phyloP scores from a whole-genome alignment of 2,113 vertebrate species.

The Agapornis roseicollis region DNA sequence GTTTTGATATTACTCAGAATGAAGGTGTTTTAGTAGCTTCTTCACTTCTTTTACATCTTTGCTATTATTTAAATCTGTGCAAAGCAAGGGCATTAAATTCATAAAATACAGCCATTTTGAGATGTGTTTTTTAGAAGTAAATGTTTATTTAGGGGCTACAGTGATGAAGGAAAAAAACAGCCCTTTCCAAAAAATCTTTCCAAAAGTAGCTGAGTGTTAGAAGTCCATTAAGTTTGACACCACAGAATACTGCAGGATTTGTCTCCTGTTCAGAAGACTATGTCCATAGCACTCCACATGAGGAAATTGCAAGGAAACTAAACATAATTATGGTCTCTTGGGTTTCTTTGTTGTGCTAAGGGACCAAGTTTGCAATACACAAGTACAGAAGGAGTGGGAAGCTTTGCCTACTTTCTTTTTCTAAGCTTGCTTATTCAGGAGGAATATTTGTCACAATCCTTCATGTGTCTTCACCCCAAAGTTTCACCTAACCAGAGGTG shows the following conservation, averaged over 20 bases:
- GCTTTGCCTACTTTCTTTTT: not conserved
- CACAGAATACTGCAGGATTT: not conserved
- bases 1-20: not conserved
- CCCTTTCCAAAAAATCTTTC: not conserved
- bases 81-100: not conserved
- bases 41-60: not conserved
- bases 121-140: not conserved
- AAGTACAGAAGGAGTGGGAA: not conserved
- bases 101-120: not conserved
- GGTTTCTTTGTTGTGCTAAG: not conserved
- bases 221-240: not conserved
- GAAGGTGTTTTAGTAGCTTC: not conserved
- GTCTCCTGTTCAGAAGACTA: not conserved
- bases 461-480: not conserved
- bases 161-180: not conserved
- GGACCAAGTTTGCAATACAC: not conserved
- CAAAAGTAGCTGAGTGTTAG: not conserved
- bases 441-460: not conserved
- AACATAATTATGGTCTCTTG: not conserved
- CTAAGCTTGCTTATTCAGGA: not conserved
- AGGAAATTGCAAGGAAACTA: not conserved
- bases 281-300: not conserved
- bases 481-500: not conserved
- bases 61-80: not conserved
- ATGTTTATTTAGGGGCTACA: not conserved